These are phyloP conservation scores for Thaleichthys pacificus DNA, from an alignment of 2,797 vertebrate species.

Conservation along the genomic window DNA sequence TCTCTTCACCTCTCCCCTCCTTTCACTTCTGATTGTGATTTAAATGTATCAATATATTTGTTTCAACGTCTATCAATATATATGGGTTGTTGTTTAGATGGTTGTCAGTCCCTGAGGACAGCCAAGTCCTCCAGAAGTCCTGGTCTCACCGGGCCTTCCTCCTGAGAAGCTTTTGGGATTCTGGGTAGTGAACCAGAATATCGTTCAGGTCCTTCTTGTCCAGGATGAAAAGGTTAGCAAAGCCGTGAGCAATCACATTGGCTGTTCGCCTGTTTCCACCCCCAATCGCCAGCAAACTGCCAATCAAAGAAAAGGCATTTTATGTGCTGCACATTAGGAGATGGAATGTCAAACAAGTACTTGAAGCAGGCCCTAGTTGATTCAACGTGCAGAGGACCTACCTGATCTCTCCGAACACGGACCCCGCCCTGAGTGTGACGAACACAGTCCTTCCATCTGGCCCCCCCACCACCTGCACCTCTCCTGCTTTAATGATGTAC, in stretches of 20 bases:
- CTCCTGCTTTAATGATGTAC: constrained; percentile 97
- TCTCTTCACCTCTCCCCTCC: no score
- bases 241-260: constrained; percentile 92
- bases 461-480: constrained; percentile 94
- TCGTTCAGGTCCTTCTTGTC: constrained; percentile 96
- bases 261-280: constrained; percentile 95
- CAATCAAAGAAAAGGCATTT: constrained; percentile 1
- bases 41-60: no score
- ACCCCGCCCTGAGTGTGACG: constrained; percentile 90
- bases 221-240: constrained; percentile 95
- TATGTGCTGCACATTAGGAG: not conserved
- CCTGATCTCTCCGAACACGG: constrained; percentile 98
- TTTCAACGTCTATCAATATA: no score
- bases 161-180: constrained; percentile 94
- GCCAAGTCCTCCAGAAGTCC: not conserved
- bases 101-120: not conserved
- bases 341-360: not conserved
- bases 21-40: no score
- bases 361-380: not conserved
- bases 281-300: constrained; percentile 88
- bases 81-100: not conserved
- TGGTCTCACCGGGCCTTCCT: constrained; percentile 89
- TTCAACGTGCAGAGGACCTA: constrained; percentile 49
- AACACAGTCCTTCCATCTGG: constrained; percentile 89
- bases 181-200: constrained; percentile 94